Evolutionary conservation across 2,888 invertebrate genomes (phyloP).

Genomic region (Drosophila subsilvestris): DNA sequence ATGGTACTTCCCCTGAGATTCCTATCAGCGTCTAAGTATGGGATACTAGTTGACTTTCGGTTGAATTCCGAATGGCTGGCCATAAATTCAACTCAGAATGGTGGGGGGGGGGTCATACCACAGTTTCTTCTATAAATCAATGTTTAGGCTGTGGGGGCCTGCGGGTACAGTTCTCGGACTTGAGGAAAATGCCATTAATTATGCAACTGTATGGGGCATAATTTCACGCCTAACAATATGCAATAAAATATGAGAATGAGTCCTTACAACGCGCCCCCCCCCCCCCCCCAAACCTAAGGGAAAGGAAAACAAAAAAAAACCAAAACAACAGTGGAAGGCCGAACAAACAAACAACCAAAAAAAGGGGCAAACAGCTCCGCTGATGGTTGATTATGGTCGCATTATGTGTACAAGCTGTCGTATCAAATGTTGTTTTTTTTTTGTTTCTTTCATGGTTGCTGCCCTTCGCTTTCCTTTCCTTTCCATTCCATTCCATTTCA

Average conservation of each 20-base stretch:
- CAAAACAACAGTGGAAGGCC: neutral
- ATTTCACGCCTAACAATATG: constrained; percentile 70
- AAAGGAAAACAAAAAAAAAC: constrained; percentile 9
- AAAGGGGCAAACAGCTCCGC: constrained; percentile 25
- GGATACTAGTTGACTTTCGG: neutral
- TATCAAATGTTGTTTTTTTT: constrained; percentile 22
- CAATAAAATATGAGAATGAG: constrained; percentile 60
- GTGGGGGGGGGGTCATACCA: no score
- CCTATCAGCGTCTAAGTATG: neutral
- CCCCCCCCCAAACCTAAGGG: no score
- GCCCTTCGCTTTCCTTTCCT: constrained; percentile 10
- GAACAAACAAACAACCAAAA: neutral
- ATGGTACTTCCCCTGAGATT: neutral
- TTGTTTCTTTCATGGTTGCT: constrained; percentile 13
- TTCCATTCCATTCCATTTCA: no score
- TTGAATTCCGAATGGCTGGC: neutral
- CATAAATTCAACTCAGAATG: neutral
- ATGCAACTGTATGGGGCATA: constrained; percentile 52
- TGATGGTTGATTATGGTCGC: constrained; percentile 66
- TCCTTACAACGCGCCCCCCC: no score
- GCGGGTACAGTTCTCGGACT: neutral
- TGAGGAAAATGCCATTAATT: constrained; percentile 59
- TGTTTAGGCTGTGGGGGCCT: neutral
- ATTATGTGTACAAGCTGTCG: constrained; percentile 69
- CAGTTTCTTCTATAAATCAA: no score